Conservation (phyloP, 53 echinoderm and acorn worm genomes). For the Echinometra lucunter region DNA sequence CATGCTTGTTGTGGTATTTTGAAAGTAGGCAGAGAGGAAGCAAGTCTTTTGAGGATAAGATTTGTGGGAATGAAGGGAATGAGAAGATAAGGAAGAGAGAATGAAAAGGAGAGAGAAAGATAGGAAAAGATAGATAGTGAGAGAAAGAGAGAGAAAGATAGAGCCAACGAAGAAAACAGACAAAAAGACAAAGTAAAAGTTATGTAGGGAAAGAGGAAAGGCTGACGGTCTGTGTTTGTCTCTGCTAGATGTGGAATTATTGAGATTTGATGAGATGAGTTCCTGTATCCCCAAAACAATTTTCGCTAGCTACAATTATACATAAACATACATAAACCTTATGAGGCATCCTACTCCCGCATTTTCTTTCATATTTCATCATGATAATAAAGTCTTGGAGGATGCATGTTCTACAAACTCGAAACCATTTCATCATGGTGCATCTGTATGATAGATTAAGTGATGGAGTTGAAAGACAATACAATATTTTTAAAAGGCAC, state of each 20-base stretch:
- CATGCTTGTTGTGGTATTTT: background rate
- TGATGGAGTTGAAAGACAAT: background rate
- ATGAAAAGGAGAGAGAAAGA: background rate
- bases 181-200: background rate
- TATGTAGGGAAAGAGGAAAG: background rate
- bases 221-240: background rate
- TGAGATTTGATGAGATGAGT: too few species aligned
- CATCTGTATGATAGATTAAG: background rate
- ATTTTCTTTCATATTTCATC: background rate
- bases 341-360: too few species aligned
- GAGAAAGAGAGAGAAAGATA: background rate
- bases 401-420: background rate
- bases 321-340: too few species aligned
- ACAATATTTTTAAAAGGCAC: background rate
- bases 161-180: background rate
- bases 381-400: background rate
- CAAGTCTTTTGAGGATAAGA: background rate
- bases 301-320: too few species aligned
- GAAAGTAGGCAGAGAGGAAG: background rate
- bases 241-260: background rate
- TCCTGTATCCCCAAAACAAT: too few species aligned
- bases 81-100: background rate
- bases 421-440: background rate
- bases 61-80: too few species aligned
- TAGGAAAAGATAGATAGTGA: background rate